Evolutionary conservation across 2,888 invertebrate genomes (phyloP), one percentile per base, ranked within the genome.

Genomic region (Eumerus sabulonum): DNA sequence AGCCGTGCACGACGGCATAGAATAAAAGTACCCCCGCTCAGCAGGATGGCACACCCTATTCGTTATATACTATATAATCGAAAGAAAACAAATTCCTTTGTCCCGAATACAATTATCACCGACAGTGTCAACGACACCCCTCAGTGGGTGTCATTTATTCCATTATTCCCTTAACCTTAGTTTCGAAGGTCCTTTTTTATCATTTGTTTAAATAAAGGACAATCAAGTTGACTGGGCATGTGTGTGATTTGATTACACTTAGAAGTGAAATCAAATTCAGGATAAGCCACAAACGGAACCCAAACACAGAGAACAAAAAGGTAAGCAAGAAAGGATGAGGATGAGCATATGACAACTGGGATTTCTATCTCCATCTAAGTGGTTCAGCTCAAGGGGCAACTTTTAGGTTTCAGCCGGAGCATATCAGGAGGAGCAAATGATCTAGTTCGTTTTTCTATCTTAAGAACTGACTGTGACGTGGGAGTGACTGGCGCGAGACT

Each of bases 41-140:
- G 35, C 18, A 42, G 60, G 42, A 38, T 42, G 72, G 59, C 67
- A 73, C 77, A 57, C 67, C 77, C 67, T 17, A 19, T 53, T 38
- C 50, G n/a, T n/a, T n/a, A n/a, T n/a, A 27, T 27, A 27, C 2
- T 7, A 27, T 7, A 27, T 27, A 2, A 7, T 27, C 3, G 27
- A 27, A 27, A 27, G 27, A 27, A 27, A 2, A 27, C 27, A 27
- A 27, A 63, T 68, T 56, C 38, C 51, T 62, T 67, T 77, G 67
- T 77, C 63, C 72, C 59, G 62, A 48, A 72, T 72, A 68, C 63
- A 77, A 73, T 77, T 77, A 68, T 73, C 77, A 63, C 72, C 1
- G 57, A 73, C 51, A 68, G 72, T 40, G 45, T 50, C 47, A 13
- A 17, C 50, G 47, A 35, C 35, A 38, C 56, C 42, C 44, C 73